A percentile compares a stretch with the other conserved stretches of the same genome.
These are phyloP conservation scores for Megathymus violae DNA, from an alignment of 1,140 invertebrate species.

Conservation along the genomic window DNA sequence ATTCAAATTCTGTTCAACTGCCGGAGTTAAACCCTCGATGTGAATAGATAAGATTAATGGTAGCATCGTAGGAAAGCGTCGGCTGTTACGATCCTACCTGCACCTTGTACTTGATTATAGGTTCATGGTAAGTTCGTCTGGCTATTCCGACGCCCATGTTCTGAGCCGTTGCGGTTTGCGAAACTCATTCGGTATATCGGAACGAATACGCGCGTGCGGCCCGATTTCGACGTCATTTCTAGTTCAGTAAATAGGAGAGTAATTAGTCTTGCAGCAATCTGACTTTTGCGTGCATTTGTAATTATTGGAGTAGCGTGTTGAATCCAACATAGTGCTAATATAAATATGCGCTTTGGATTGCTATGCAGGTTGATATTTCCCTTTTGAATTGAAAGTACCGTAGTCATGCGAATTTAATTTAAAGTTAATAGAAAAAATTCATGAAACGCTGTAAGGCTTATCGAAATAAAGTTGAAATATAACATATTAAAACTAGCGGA, in stretches of 20 bases:
- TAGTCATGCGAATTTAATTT: slow-evolving; percentile 9
- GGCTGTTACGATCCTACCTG: slow-evolving; percentile 42
- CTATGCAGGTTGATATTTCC: slow-evolving; percentile 2
- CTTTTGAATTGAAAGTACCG: slow-evolving; percentile 9
- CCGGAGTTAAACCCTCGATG: slow-evolving; percentile 49
- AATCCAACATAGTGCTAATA: slow-evolving; percentile 19
- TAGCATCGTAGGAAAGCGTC: slow-evolving; percentile 48
- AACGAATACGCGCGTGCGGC: slow-evolving; percentile 40
- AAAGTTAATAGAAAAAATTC: background rate
- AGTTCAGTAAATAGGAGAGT: slow-evolving; percentile 42
- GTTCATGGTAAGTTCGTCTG: slow-evolving; percentile 26
- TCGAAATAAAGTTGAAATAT: too few relatives aligned
- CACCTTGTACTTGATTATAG: slow-evolving; percentile 41
- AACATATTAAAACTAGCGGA: too few relatives aligned
- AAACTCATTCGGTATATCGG: slow-evolving; percentile 43
- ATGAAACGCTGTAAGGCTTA: too few relatives aligned
- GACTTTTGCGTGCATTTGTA: slow-evolving; percentile 47
- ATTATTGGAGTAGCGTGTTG: slow-evolving; percentile 39
- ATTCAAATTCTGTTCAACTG: slow-evolving; percentile 70
- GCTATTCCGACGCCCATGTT: slow-evolving; percentile 21
- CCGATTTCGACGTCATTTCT: slow-evolving; percentile 43
- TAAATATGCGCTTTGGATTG: slow-evolving; percentile 26
- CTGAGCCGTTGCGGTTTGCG: slow-evolving; percentile 38
- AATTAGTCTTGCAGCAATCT: slow-evolving; percentile 43
- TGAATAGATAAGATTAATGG: slow-evolving; percentile 76